Percentiles rank a stretch among this genome's conserved stretches.
phyloP scores from a whole-genome alignment of 35 echinoderm and acorn worm species.

The Ptychodera flava region DNA sequence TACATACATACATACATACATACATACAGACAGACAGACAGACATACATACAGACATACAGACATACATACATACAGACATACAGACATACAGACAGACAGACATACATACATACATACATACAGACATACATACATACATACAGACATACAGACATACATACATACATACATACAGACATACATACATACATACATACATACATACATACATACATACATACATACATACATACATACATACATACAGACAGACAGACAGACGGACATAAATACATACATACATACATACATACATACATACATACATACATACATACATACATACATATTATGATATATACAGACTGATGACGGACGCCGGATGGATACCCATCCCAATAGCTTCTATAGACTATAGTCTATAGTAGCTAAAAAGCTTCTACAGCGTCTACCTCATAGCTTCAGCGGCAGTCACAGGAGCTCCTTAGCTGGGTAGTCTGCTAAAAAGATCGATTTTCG shows the following conservation, averaged over 20 bases:
- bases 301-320: constrained; percentile 2
- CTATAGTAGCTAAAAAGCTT: too few species aligned
- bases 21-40: background rate
- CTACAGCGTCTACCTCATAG: too few species aligned
- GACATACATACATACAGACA: background rate
- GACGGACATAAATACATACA: background rate
- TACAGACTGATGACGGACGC: too few species aligned
- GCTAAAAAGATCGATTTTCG: too few species aligned
- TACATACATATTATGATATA: constrained; percentile 2
- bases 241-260: background rate
- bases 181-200: constrained; percentile 2
- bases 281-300: constrained; percentile 2
- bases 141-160: background rate
- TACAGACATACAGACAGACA: background rate
- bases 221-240: background rate
- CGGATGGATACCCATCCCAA: too few species aligned
- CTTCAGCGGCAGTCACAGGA: too few species aligned
- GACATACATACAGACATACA: background rate
- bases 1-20: background rate
- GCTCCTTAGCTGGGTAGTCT: too few species aligned
- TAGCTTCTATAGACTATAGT: too few species aligned
- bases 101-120: background rate
- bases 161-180: background rate
- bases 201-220: background rate
- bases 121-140: background rate